A percentile compares a stretch with the other conserved stretches of the same genome.
These are phyloP conservation scores for Ypsolopha scabrella DNA, from an alignment of 2,888 invertebrate species.

Conservation along the genomic window DNA sequence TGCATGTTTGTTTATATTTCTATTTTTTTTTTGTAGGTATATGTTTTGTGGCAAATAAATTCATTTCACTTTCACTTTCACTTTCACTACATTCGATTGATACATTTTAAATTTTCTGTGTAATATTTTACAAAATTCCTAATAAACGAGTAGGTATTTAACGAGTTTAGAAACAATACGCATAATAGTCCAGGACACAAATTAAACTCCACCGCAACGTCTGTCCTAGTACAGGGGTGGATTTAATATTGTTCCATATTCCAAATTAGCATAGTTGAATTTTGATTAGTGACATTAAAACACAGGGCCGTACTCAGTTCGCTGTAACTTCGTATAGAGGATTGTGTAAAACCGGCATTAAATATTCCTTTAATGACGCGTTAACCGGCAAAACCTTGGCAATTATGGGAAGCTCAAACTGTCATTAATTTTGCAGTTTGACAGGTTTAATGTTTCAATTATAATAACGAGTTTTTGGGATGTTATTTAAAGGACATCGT, in stretches of 20 bases:
- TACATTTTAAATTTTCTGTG: too few species aligned
- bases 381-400: constrained; percentile 53
- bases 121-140: too few species aligned
- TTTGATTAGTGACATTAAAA: constrained; percentile 53
- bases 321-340: constrained; percentile 10
- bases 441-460: constrained; percentile 31
- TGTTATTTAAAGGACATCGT: too few species aligned
- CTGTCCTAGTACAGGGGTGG: constrained; percentile 1
- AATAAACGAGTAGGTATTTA: too few species aligned
- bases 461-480: constrained; percentile 1
- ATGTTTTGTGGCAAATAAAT: too few species aligned
- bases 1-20: too few species aligned
- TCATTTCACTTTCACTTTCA: too few species aligned
- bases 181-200: background rate
- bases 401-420: constrained; percentile 29
- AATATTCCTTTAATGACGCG: constrained; percentile 36
- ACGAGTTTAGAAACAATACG: too few species aligned
- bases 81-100: too few species aligned
- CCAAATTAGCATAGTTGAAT: constrained; percentile 58
- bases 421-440: constrained; percentile 29
- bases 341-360: constrained; percentile 33
- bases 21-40: too few species aligned
- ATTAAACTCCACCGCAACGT: background rate
- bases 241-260: constrained; percentile 2
- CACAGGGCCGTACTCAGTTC: constrained; percentile 13